Base-by-base conservation (phyloP, 2,888 invertebrate species). In the Aphidoletes aphidimyza region DNA sequence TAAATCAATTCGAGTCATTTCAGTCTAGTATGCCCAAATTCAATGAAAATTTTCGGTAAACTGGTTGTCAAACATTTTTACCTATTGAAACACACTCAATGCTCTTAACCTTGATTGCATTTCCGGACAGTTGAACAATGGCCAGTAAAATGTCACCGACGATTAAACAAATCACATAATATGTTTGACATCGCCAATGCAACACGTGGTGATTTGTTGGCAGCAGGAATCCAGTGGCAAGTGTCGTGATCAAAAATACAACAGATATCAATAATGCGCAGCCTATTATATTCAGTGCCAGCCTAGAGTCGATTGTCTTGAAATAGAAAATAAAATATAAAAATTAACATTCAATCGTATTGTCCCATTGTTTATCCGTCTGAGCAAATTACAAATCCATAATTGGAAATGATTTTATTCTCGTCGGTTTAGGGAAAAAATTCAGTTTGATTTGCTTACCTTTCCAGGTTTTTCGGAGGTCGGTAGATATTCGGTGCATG, bases 161-260 rank as follows among this genome's bases (percentile, higher is more conserved):
- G 90, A 96, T 93, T 86, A 96, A 93, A 88, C 96, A 95, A 86
- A 94, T 93, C 87, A 96, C 95, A 90, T 96, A 95, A 90, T 95
- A 94, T 86, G 96, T 95, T 91, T 96, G 96, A 89, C 96, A 96
- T 88, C 95, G 92, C 95, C 96, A 96, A 90, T 96, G 96, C 87
- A 96, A 92, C 86, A 95, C 95, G 91, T 96, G 96, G 91, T 95
- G 94, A 87, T 95, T 94, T 86, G 95, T 94, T 85, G 96, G 95
- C 89, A 96, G 91, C 87, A 96, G 91, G 88, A 94, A 94, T 30
- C 95, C 94, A 17, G 95, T 94, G 83, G 93, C 94, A 88, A 96
- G 90, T 84, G 96, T 96, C 26, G 95, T 94, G 54, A 94, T 93
- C 89, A 96, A 91, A 91, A 96, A 96, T 86, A 95, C 92, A 1